A percentile compares a stretch with the other conserved stretches of the same genome.
These are phyloP conservation scores for Lepus oiostolus DNA, from an alignment of 2,797 vertebrate genomes.

Conservation along the genomic window DNA sequence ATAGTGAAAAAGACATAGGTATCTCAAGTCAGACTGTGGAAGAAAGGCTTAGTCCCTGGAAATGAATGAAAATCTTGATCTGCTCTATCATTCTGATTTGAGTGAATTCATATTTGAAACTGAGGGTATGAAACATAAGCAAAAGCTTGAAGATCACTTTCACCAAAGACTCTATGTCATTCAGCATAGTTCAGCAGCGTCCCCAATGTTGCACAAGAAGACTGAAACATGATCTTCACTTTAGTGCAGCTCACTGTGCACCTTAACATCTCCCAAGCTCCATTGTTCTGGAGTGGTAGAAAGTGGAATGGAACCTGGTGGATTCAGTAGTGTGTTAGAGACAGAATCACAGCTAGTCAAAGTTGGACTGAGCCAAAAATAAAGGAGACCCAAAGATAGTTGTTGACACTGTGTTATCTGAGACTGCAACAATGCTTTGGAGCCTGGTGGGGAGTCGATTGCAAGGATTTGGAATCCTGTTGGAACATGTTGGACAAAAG, in stretches of 20 bases:
- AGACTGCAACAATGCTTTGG: background rate
- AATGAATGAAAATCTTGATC: slow-evolving; percentile 22
- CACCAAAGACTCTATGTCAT: background rate
- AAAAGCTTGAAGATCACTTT: background rate
- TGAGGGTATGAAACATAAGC: background rate
- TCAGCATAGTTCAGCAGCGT: background rate
- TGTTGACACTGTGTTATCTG: background rate
- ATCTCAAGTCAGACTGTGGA: background rate
- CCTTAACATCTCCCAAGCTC: background rate
- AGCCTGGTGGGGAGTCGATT: background rate
- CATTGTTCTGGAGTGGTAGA: background rate
- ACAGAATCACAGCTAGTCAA: background rate
- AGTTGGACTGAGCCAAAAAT: background rate
- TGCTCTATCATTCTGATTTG: background rate
- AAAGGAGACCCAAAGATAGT: background rate
- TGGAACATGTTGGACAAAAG: background rate
- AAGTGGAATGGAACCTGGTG: background rate
- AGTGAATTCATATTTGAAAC: slow-evolving; percentile 46
- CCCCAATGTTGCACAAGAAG: background rate
- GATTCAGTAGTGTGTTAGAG: background rate
- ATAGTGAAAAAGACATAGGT: background rate
- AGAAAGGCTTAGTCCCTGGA: background rate
- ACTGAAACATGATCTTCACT: background rate
- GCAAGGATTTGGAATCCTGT: background rate
- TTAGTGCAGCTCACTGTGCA: accelerated